Percentiles rank a stretch among this genome's conserved stretches.
These are phyloP conservation scores for Epinephelus malabaricus DNA, from an alignment of 2,797 vertebrate species.

Conservation along the genomic window DNA sequence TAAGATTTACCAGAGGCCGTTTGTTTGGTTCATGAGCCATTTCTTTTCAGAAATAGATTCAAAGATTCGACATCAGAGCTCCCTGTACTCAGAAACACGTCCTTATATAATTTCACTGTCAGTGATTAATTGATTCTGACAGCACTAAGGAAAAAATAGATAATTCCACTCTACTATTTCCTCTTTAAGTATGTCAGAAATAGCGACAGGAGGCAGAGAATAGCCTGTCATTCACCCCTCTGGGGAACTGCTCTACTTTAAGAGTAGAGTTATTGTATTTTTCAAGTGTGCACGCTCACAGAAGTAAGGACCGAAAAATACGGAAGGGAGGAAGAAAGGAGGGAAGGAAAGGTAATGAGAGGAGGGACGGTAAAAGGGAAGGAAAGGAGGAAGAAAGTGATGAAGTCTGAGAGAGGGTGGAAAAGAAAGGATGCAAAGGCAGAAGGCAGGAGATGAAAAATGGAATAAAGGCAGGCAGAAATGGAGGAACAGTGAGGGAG, in stretches of 20 bases:
- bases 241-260: conserved; percentile 83
- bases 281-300: conserved; percentile 55
- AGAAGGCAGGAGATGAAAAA: background rate
- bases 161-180: conserved; percentile 69
- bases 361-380: background rate
- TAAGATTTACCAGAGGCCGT: conserved; percentile 11
- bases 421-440: background rate
- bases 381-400: background rate
- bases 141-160: conserved; percentile 64
- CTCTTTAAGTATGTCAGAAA: conserved; percentile 78
- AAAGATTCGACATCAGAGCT: conserved; percentile 54
- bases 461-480: background rate
- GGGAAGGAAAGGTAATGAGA: background rate
- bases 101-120: conserved; percentile 59
- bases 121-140: conserved; percentile 77
- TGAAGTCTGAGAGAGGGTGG: background rate
- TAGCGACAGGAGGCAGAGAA: conserved; percentile 77
- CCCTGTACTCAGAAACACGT: conserved; percentile 37
- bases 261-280: conserved; percentile 69
- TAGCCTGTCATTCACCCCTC: conserved; percentile 77
- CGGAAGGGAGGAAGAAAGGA: background rate
- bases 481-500: background rate
- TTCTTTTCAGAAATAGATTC: conserved; percentile 52
- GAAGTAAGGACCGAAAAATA: conserved; percentile 24
- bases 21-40: conserved; percentile 30